These are phyloP conservation scores for Pristiophorus japonicus DNA, from an alignment of 2,113 vertebrate genomes.

Conservation along the genomic window DNA sequence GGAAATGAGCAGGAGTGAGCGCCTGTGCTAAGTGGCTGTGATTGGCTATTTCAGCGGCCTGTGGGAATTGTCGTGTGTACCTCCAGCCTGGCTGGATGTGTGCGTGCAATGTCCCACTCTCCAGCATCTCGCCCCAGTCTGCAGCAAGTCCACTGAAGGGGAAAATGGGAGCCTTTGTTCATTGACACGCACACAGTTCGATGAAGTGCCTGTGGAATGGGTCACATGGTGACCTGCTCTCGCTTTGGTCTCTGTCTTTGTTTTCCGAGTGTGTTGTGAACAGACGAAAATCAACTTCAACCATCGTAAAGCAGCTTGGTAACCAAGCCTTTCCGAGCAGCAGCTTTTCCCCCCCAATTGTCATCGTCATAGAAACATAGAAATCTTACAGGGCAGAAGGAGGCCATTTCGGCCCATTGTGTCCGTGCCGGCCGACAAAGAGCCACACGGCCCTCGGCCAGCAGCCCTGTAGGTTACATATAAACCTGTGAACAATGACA, in stretches of 20 bases:
- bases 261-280: too few species aligned
- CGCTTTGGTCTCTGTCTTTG: neutral
- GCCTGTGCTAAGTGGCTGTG: neutral
- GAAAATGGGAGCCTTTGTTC: neutral
- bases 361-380: too few species aligned
- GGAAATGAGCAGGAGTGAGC: neutral
- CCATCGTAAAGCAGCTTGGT: neutral
- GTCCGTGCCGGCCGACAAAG: too few species aligned
- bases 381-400: too few species aligned
- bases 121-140: neutral
- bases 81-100: neutral
- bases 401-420: too few species aligned
- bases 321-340: too few species aligned
- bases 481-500: too few species aligned
- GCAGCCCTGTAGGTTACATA: too few species aligned
- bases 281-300: too few species aligned
- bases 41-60: neutral
- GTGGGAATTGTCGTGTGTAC: neutral
- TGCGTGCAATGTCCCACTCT: neutral
- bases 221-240: neutral
- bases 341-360: too few species aligned
- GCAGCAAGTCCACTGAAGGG: neutral
- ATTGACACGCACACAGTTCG: neutral
- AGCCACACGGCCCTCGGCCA: too few species aligned
- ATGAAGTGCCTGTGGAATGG: neutral